These are phyloP conservation scores for Balaeniceps rex DNA, from an alignment of 2,113 vertebrate genomes.

Conservation along the genomic window DNA sequence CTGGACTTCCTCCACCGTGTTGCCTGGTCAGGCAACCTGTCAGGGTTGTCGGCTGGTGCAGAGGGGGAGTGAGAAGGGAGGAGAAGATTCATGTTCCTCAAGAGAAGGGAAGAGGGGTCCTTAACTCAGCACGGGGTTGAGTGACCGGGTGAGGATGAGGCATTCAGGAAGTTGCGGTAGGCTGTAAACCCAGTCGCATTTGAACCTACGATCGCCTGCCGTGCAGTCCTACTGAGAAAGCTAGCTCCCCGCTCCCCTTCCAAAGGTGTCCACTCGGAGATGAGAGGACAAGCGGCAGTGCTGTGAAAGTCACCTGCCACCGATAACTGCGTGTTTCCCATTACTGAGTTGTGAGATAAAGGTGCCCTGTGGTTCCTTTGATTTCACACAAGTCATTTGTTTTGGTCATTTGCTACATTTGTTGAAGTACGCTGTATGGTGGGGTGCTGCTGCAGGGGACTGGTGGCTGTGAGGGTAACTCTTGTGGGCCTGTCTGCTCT, in stretches of 20 bases:
- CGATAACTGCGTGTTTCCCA: fast-evolving
- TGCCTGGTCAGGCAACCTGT: not conserved
- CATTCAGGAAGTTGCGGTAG: not conserved
- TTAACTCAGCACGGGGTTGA: not conserved
- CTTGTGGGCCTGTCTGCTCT: not conserved
- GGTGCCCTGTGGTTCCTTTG: not conserved
- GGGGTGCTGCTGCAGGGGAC: fast-evolving
- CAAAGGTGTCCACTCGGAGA: fast-evolving
- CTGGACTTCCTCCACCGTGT: not conserved
- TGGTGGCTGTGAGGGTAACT: not conserved
- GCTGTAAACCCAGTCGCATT: not conserved
- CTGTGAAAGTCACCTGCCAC: not conserved
- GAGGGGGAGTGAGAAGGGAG: not conserved
- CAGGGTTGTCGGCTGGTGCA: not conserved
- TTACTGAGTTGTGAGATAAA: not conserved
- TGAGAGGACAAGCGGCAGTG: fast-evolving
- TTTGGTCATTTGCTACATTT: not conserved
- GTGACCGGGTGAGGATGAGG: not conserved
- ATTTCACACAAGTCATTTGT: not conserved
- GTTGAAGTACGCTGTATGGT: not conserved
- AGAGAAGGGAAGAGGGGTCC: not conserved
- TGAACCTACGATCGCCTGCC: fast-evolving
- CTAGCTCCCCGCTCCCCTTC: not conserved
- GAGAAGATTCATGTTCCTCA: not conserved
- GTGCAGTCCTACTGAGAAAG: fast-evolving